Conservation (phyloP, 1,140 invertebrate genomes). For the Penaeus vannamei region DNA sequence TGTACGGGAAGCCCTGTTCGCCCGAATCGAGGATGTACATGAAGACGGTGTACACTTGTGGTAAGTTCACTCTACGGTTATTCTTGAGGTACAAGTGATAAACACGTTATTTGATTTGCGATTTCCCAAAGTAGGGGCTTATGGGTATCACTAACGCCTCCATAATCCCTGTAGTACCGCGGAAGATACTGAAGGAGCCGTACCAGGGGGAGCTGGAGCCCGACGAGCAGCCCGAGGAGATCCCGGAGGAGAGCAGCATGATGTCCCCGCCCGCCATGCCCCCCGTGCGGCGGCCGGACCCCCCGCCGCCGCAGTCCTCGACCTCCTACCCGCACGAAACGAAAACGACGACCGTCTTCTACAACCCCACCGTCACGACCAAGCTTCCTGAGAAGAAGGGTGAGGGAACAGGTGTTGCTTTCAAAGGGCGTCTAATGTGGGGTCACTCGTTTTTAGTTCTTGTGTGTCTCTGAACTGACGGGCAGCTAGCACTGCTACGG, state of each 20-base stretch:
- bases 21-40: slow-evolving; percentile 89
- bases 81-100: too few species aligned
- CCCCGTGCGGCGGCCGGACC: slow-evolving; percentile 22
- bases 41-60: slow-evolving; percentile 93
- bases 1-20: slow-evolving; percentile 89
- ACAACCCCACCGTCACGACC: slow-evolving; percentile 48
- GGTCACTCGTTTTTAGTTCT: background rate
- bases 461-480: too few species aligned
- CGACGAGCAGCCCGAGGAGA: slow-evolving; percentile 76
- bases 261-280: slow-evolving; percentile 23
- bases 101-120: too few species aligned
- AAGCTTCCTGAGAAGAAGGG: slow-evolving; percentile 29
- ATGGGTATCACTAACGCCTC: background rate
- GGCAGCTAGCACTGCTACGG: too few species aligned
- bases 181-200: slow-evolving; percentile 84
- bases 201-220: slow-evolving; percentile 82
- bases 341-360: slow-evolving; percentile 36
- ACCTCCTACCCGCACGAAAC: slow-evolving; percentile 14
- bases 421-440: too few species aligned
- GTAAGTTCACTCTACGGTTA: slow-evolving; percentile 77
- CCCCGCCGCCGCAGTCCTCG: background rate
- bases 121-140: background rate
- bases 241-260: background rate
- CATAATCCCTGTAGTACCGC: slow-evolving; percentile 79
- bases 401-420: background rate